These are phyloP conservation scores for Macquaria australasica DNA, from an alignment of 2,113 vertebrate genomes.

Conservation along the genomic window DNA sequence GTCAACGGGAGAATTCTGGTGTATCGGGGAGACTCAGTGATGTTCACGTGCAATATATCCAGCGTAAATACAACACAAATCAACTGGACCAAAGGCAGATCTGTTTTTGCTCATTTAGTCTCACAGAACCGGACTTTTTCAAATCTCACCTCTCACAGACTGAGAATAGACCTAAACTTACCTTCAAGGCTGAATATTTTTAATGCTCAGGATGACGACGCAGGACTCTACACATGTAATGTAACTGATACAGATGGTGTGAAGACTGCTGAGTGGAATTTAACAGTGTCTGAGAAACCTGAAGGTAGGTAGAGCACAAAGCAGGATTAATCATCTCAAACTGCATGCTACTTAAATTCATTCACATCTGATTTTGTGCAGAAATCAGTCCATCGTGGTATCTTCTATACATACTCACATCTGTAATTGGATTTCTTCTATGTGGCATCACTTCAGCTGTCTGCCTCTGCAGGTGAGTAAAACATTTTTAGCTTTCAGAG, in stretches of 20 bases:
- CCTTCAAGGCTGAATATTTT: constrained; percentile 9
- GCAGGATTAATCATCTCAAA: background rate
- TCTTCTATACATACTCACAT: background rate
- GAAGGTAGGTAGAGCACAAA: constrained; percentile 37
- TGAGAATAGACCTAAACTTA: background rate
- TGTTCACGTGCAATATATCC: constrained; percentile 17
- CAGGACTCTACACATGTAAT: constrained; percentile 37
- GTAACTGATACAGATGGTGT: rapidly evolving
- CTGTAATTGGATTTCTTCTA: constrained; percentile 12
- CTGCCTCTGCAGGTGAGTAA: background rate
- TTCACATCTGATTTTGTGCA: constrained; percentile 17
- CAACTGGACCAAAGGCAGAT: constrained; percentile 11
- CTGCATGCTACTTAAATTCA: background rate
- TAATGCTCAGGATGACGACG: constrained; percentile 34
- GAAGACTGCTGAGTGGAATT: background rate
- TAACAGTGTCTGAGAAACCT: constrained; percentile 25
- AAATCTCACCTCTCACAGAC: constrained; percentile 38
- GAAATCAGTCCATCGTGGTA: background rate
- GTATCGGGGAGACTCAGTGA: constrained; percentile 25
- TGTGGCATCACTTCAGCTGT: background rate
- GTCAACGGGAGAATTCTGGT: background rate
- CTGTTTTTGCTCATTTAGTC: rapidly evolving
- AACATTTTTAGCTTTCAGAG: background rate
- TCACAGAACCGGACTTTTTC: rapidly evolving
- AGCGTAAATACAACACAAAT: rapidly evolving